A percentile compares a stretch with the other conserved stretches of the same genome.
Evolutionary conservation across 2,113 vertebrate genomes (phyloP).

Genomic region (Tonatia bakeri): DNA sequence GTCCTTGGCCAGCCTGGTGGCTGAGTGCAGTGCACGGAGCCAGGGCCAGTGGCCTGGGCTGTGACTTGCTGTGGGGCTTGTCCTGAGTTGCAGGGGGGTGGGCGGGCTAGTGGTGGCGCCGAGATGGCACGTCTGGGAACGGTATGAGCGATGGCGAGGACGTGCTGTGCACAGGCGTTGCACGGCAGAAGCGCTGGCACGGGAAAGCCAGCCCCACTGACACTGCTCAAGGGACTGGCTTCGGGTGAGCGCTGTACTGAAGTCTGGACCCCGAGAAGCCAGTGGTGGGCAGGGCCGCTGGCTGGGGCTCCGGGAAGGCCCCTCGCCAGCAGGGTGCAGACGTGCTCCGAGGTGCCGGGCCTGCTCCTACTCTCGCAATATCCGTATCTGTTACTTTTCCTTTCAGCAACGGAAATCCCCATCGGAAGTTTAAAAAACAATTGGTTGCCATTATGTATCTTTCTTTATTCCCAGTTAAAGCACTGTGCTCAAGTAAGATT

Average conservation of each 20-base stretch:
- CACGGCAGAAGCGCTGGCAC: background rate
- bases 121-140: background rate
- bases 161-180: background rate
- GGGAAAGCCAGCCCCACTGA: background rate
- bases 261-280: too few species aligned
- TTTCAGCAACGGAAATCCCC: background rate
- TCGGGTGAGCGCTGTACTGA: background rate
- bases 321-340: too few species aligned
- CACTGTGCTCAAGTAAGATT: background rate
- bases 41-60: too few species aligned
- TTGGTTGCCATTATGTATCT: background rate
- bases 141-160: background rate
- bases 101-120: background rate
- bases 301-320: too few species aligned
- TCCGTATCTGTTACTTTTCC: background rate
- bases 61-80: too few species aligned
- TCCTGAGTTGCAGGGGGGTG: too few species aligned
- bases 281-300: too few species aligned
- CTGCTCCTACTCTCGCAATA: background rate
- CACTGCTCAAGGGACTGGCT: background rate
- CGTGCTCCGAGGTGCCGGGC: background rate
- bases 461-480: background rate
- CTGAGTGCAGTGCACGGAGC: too few species aligned
- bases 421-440: background rate
- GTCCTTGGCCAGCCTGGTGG: background rate